Evolutionary conservation across 1,140 invertebrate species (phyloP).

Genomic region (Carcinoscorpius rotundicauda): DNA sequence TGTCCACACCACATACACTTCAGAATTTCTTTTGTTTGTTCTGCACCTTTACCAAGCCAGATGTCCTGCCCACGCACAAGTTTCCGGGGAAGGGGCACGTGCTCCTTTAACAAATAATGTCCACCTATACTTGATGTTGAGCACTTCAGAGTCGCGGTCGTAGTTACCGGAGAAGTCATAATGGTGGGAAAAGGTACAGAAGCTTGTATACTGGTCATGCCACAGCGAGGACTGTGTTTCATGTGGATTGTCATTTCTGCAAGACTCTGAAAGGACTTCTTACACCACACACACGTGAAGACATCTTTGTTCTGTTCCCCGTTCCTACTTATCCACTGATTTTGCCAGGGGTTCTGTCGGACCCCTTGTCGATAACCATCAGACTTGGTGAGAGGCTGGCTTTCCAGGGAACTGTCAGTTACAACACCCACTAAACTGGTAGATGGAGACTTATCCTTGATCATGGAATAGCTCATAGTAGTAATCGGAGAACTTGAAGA

Average conservation of each 20-base stretch:
- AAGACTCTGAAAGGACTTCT: conserved; percentile 78
- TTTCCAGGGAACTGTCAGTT: background rate
- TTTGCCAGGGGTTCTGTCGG: conserved; percentile 59
- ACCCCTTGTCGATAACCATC: conserved; percentile 38
- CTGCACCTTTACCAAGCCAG: conserved; percentile 93
- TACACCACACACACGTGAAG: conserved; percentile 90
- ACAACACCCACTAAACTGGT: background rate
- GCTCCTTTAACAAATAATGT: conserved; percentile 57
- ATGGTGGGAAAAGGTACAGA: conserved; percentile 4
- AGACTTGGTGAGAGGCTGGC: conserved; percentile 32
- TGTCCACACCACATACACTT: conserved; percentile 99
- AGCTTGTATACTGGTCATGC: conserved; percentile 28
- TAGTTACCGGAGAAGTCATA: conserved; percentile 10
- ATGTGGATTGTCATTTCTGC: conserved; percentile 85
- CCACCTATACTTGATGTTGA: conserved; percentile 11
- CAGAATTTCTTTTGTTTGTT: conserved; percentile 91
- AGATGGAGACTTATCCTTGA: background rate
- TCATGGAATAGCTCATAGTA: background rate
- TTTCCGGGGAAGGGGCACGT: conserved; percentile 84
- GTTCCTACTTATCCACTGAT: conserved; percentile 86
- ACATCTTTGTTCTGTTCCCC: conserved; percentile 87
- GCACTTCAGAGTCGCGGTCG: conserved; percentile 13
- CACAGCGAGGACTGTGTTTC: conserved; percentile 86
- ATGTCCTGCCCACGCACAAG: conserved; percentile 94
- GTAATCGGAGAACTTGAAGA: background rate